These are phyloP conservation scores for Idaea biselata DNA, from an alignment of 2,888 invertebrate genomes.

Conservation along the genomic window DNA sequence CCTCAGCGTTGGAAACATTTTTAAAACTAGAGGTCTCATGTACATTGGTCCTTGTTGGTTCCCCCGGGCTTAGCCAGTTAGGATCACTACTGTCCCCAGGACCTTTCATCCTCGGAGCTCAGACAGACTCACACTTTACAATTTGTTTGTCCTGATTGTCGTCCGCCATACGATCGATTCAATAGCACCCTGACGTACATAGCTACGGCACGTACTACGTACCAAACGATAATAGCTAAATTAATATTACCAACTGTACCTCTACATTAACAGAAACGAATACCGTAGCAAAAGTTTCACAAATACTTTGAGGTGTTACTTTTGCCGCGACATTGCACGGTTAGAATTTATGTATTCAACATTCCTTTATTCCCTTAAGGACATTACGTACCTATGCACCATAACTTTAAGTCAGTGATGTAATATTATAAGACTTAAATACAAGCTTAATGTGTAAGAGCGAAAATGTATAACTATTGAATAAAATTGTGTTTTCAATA, in stretches of 20 bases:
- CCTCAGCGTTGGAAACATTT: slow-evolving; percentile 2
- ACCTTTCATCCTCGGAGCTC: not conserved
- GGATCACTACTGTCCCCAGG: not conserved
- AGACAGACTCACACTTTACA: not conserved
- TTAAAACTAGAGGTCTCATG: not conserved
- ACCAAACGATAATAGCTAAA: slow-evolving; percentile 39
- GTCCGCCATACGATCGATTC: slow-evolving; percentile 20
- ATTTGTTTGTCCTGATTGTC: not conserved
- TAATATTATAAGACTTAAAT: slow-evolving; percentile 29
- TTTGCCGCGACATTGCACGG: not conserved
- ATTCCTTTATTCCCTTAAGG: slow-evolving; percentile 52
- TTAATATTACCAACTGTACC: slow-evolving; percentile 17
- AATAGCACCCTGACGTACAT: slow-evolving; percentile 64
- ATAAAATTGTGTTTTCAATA: slow-evolving; percentile 28
- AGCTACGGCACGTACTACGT: slow-evolving; percentile 35
- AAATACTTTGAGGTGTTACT: not conserved
- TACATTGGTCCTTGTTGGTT: slow-evolving; percentile 2
- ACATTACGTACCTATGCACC: slow-evolving; percentile 56
- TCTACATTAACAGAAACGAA: not conserved
- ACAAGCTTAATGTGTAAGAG: slow-evolving; percentile 44
- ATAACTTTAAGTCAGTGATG: slow-evolving; percentile 47
- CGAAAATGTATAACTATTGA: slow-evolving; percentile 39
- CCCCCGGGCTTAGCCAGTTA: not conserved
- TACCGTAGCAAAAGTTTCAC: slow-evolving; percentile 28
- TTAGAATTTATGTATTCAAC: slow-evolving; percentile 27